A percentile compares a stretch with the other conserved stretches of the same genome.
Evolutionary conservation across 2,888 invertebrate genomes (phyloP).

Genomic region (Nephrotoma appendiculata): DNA sequence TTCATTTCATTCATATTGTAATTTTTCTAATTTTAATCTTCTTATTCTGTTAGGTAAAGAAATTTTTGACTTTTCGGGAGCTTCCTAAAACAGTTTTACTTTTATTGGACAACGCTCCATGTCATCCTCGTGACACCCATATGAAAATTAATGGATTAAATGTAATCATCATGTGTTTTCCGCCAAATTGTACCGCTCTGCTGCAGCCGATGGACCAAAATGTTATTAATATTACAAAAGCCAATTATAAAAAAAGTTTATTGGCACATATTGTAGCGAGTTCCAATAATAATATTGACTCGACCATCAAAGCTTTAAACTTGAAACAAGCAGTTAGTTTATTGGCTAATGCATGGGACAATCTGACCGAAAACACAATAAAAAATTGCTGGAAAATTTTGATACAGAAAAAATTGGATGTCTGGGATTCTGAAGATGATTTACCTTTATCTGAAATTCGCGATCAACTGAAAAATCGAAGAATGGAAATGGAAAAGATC

Average conservation of each 20-base stretch:
- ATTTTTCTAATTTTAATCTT: neutral
- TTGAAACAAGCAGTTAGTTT: neutral
- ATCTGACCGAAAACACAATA: neutral
- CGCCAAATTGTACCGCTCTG: slow-evolving; percentile 11
- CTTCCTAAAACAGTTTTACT: slow-evolving; percentile 12
- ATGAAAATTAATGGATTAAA: slow-evolving; percentile 8
- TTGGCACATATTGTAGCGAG: neutral
- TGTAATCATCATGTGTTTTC: slow-evolving; percentile 10
- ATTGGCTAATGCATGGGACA: neutral
- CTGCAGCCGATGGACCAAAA: slow-evolving; percentile 13
- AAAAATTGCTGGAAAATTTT: neutral
- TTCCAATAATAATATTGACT: neutral
- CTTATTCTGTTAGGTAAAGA: neutral
- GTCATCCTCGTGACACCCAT: slow-evolving; percentile 5
- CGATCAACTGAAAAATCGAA: no score
- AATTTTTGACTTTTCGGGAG: slow-evolving; percentile 9
- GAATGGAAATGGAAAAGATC: no score
- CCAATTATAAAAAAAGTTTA: neutral
- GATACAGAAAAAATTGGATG: neutral
- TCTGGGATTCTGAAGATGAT: no score
- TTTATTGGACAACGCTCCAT: slow-evolving; percentile 10
- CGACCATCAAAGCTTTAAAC: neutral
- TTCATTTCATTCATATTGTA: neutral
- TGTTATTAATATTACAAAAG: slow-evolving; percentile 10
- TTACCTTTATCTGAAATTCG: no score